Evolutionary conservation across 2,888 invertebrate genomes (phyloP).

Genomic region (Suillia variegata): DNA sequence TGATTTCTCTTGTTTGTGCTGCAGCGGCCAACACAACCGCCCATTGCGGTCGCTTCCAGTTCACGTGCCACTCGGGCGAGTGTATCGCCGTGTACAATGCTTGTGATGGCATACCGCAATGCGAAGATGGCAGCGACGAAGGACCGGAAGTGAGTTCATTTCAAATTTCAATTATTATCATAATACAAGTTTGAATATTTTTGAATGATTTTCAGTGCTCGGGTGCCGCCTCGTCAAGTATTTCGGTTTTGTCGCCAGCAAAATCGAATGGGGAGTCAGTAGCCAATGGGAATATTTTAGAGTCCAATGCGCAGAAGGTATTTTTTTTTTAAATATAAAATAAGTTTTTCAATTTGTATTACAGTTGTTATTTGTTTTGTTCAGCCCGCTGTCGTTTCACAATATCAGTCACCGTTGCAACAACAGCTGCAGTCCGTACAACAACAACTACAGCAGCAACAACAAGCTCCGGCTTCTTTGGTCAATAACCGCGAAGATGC

Average conservation of each 20-base stretch:
- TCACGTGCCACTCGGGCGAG: slow-evolving; percentile 85
- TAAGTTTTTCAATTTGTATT: no score
- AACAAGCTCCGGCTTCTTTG: slow-evolving; percentile 37
- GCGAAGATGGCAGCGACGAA: slow-evolving; percentile 90
- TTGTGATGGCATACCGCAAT: slow-evolving; percentile 92
- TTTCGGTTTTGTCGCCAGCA: slow-evolving; percentile 18
- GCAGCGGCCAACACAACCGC: slow-evolving; percentile 15
- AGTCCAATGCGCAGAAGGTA: slow-evolving; percentile 16
- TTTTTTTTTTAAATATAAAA: not conserved
- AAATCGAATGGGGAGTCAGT: slow-evolving; percentile 28
- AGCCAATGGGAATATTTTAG: slow-evolving; percentile 6
- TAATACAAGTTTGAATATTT: slow-evolving; percentile 9
- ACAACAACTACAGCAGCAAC: slow-evolving; percentile 35
- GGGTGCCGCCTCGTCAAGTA: slow-evolving; percentile 39
- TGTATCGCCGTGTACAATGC: slow-evolving; percentile 95
- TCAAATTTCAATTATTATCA: no score
- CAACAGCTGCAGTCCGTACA: slow-evolving; percentile 37
- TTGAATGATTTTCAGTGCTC: slow-evolving; percentile 39
- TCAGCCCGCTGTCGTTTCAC: no score
- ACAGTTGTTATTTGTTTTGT: not conserved
- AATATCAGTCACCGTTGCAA: slow-evolving; percentile 29
- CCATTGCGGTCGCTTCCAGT: slow-evolving; percentile 82
- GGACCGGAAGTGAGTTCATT: slow-evolving; percentile 71
- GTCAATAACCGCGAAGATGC: slow-evolving; percentile 58
- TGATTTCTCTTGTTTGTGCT: not conserved